phyloP scores from a whole-genome alignment of 2,113 vertebrate species.

The Ciconia maguari region DNA sequence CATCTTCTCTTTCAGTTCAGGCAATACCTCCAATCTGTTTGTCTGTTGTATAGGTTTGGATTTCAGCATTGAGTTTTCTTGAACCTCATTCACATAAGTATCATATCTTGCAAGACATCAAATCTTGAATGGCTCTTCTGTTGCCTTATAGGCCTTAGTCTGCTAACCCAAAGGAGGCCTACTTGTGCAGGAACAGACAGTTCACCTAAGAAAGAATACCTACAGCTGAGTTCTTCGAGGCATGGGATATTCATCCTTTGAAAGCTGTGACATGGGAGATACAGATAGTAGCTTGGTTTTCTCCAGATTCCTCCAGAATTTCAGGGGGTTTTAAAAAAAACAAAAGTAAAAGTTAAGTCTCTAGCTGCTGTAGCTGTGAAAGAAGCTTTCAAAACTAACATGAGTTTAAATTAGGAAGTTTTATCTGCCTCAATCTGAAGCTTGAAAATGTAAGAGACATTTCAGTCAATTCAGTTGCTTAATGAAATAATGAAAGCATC shows the following conservation, averaged over 20 bases:
- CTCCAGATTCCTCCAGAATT: neutral
- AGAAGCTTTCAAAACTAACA: neutral
- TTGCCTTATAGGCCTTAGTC: neutral
- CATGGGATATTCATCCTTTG: neutral
- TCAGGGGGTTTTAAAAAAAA: neutral
- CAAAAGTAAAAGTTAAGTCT: neutral
- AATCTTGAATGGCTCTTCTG: neutral
- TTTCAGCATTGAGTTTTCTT: neutral
- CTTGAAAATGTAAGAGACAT: neutral
- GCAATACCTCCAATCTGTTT: neutral
- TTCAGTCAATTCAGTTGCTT: constrained; percentile 18
- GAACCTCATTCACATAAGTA: neutral
- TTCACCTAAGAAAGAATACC: neutral
- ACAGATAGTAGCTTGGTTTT: neutral
- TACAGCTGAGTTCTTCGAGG: neutral
- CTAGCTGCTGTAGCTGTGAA: neutral
- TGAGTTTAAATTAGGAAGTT: constrained; percentile 22
- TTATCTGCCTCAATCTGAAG: constrained; percentile 15
- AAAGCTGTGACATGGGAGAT: neutral
- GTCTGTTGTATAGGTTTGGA: neutral
- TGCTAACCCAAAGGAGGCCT: neutral
- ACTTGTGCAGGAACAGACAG: neutral
- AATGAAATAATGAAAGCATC: constrained; percentile 46
- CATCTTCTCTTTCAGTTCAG: neutral
- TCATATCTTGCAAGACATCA: neutral